Evolutionary conservation across 2,113 vertebrate species (phyloP).

Genomic region (Thymallus thymallus): DNA sequence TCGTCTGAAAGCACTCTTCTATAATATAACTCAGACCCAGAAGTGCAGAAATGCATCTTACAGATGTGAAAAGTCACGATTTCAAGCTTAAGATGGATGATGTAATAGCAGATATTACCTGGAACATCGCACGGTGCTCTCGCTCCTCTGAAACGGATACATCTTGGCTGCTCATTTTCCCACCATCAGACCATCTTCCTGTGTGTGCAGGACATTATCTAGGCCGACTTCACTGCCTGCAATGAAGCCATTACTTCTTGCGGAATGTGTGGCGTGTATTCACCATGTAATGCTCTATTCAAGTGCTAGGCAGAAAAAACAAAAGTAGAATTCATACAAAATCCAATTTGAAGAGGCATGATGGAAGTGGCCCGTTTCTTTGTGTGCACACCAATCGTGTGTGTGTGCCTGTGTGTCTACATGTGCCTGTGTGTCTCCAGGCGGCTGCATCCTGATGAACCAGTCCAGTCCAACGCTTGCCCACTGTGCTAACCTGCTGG

Average conservation of each 20-base stretch:
- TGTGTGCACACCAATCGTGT: not conserved
- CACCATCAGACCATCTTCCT: not conserved
- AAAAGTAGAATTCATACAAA: too few relatives aligned
- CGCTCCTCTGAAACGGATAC: not conserved
- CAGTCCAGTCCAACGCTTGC: constrained; percentile 83
- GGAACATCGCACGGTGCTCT: not conserved
- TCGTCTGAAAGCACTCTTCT: too few relatives aligned
- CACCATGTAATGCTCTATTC: not conserved
- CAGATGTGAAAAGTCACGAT: too few relatives aligned
- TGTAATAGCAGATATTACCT: not conserved
- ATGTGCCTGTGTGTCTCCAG: constrained; percentile 61
- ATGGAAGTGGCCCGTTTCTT: too few relatives aligned
- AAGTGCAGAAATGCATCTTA: too few relatives aligned
- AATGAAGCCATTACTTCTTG: not conserved
- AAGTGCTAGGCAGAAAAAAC: too few relatives aligned
- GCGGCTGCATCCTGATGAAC: constrained; percentile 87
- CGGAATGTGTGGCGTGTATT: not conserved
- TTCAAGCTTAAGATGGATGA: not conserved
- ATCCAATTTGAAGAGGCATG: too few relatives aligned
- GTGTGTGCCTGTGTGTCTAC: constrained; percentile 1
- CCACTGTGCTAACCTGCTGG: constrained; percentile 86
- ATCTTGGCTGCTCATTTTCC: not conserved
- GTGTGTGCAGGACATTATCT: not conserved
- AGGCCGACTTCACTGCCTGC: not conserved
- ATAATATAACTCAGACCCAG: too few relatives aligned